phyloP scores from a whole-genome alignment of 2,113 vertebrate species.

The Nyctereutes procyonoides region DNA sequence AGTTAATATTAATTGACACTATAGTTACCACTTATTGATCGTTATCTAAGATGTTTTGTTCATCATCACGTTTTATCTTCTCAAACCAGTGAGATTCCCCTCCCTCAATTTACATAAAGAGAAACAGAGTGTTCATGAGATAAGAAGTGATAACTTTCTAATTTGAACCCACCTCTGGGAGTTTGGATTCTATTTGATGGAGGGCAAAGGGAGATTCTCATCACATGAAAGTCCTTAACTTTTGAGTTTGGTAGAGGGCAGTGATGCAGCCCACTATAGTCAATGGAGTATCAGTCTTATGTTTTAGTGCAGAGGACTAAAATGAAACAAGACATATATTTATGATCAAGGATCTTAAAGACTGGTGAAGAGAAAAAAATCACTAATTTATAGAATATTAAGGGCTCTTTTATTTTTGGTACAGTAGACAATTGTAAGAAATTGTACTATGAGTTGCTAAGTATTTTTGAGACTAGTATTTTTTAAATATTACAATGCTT shows the following conservation, averaged over 20 bases:
- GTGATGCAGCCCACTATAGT: neutral
- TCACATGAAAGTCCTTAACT: neutral
- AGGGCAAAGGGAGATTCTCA: neutral
- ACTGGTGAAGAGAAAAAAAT: neutral
- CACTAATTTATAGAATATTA: neutral
- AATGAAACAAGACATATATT: neutral
- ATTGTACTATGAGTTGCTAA: neutral
- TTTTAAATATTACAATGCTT: neutral
- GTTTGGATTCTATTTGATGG: neutral
- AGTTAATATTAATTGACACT: neutral
- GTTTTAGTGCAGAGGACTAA: neutral
- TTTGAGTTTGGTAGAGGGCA: neutral
- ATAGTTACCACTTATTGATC: neutral
- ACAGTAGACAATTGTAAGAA: neutral
- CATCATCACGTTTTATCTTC: neutral
- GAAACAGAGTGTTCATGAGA: neutral
- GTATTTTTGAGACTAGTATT: neutral
- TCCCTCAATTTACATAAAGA: neutral
- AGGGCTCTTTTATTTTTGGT: neutral
- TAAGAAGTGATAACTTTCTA: neutral
- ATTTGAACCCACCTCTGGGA: neutral
- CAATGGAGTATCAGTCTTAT: neutral
- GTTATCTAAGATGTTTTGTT: neutral
- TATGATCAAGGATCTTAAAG: neutral
- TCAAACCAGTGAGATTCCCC: neutral